These are phyloP conservation scores for Reticulitermes speratus DNA, from an alignment of 1,140 invertebrate genomes.

Conservation along the genomic window DNA sequence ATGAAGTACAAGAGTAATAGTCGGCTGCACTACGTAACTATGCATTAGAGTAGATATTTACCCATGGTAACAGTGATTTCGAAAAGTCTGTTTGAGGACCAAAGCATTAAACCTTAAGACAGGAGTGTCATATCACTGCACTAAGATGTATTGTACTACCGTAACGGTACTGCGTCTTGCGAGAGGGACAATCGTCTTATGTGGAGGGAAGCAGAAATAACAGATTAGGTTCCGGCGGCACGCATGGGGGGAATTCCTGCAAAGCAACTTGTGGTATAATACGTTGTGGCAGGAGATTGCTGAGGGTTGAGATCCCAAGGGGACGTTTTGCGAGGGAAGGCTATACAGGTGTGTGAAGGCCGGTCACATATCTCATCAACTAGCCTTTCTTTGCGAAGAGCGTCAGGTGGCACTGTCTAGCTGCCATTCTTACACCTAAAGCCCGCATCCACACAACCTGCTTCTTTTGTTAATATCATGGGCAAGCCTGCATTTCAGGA, in stretches of 20 bases:
- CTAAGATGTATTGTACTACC: no score
- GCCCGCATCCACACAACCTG: no score
- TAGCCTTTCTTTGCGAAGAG: neutral
- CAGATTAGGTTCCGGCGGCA: neutral
- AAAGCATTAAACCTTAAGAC: no score
- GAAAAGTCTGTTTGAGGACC: no score
- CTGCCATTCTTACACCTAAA: no score
- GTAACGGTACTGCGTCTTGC: neutral
- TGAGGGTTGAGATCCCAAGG: neutral
- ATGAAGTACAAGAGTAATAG: no score
- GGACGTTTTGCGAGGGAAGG: constrained; percentile 15
- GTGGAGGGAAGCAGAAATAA: neutral
- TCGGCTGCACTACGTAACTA: no score
- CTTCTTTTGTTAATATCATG: no score
- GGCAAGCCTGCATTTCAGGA: no score
- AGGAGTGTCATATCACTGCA: no score
- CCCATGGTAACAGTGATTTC: no score
- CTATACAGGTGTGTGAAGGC: constrained; percentile 21
- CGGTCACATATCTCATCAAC: neutral
- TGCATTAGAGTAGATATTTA: no score
- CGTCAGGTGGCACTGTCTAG: neutral
- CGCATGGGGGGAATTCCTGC: neutral
- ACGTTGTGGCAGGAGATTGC: neutral
- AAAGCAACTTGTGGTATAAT: neutral
- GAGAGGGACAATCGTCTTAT: neutral